Base-by-base conservation (phyloP, 2,888 invertebrate genomes). In the Pachycephus smyrnensis region DNA sequence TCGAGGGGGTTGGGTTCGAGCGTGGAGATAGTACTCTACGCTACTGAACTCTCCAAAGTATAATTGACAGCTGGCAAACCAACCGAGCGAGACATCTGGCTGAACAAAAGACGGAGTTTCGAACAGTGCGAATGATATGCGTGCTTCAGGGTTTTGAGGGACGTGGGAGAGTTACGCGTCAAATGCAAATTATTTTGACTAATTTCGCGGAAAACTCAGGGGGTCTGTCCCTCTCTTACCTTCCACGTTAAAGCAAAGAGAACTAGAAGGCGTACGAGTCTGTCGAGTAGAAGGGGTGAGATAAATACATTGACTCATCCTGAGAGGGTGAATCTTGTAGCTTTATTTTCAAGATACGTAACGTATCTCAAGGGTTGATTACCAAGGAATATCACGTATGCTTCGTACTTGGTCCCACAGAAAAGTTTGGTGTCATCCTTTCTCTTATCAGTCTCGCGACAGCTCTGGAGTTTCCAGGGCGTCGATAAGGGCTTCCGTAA, bases 101-200 rank as follows among this genome's bases (percentile, higher is more conserved):
- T 80, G 81, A 83, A 84, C 84, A 84, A 84, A 83, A 84, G 80
- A 78, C 77, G 84, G 82, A 88, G 87, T 87, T 88, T 75, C 84
- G 79, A 89, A 89, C 88, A 88, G 88, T 89, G 89, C 86, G 86
- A 86, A 87, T 84, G 88, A 89, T 88, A 89, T 88, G 85, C 88
- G 84, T 83, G 86, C 88, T 84, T 83, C 86, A 86, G 88, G 86
- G 86, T 86, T 75, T 77, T 77, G 80, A 77, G 77, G 76, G 40
- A 40, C 6, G 15, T 40, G 40, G 15, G 40, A 40, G 40, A 40
- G 15, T 15, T 40, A 78, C 84, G 88, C 89, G 91, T 90, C 90
- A 88, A 89, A 91, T 91, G 90, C 90, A 90, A 91, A 91, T 91
- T 88, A 88, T 86, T 87, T 85, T 82, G 84, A 86, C 88, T 89